These are phyloP conservation scores for Dryoscopus gambensis DNA, from an alignment of 2,113 vertebrate species.

Conservation along the genomic window DNA sequence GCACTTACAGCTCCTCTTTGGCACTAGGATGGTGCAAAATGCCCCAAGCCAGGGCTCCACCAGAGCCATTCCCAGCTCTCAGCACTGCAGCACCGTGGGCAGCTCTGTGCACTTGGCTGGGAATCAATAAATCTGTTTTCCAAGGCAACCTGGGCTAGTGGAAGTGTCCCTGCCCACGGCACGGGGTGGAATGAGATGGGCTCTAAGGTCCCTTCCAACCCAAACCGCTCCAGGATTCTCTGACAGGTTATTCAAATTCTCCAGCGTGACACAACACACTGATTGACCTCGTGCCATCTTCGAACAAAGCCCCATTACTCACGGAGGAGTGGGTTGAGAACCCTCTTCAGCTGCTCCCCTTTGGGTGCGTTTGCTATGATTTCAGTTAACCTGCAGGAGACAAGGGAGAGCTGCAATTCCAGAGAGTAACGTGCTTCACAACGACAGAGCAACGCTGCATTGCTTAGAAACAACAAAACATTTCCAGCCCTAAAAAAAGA, in stretches of 20 bases:
- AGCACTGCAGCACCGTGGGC: neutral
- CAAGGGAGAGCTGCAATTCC: accelerated
- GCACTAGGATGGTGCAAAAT: neutral
- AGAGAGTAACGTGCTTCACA: neutral
- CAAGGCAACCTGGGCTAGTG: neutral
- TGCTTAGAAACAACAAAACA: neutral
- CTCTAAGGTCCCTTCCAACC: neutral
- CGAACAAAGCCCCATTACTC: constrained; percentile 55
- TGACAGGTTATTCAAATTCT: accelerated
- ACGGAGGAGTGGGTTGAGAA: constrained; percentile 92
- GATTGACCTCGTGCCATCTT: neutral
- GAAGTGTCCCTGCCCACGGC: neutral
- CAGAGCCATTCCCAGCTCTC: neutral
- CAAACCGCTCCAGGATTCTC: neutral
- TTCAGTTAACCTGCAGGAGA: constrained; percentile 81
- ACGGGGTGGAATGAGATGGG: neutral
- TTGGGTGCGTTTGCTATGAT: constrained; percentile 77
- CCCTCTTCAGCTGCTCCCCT: constrained; percentile 89
- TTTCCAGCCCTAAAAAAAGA: neutral
- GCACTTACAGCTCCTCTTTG: accelerated
- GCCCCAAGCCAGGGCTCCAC: neutral
- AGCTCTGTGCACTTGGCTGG: neutral
- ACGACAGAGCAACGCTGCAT: accelerated
- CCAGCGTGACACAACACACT: neutral
- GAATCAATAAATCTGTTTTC: neutral